phyloP scores from a whole-genome alignment of 2,888 invertebrate genomes.

The Conchocele bisecta region DNA sequence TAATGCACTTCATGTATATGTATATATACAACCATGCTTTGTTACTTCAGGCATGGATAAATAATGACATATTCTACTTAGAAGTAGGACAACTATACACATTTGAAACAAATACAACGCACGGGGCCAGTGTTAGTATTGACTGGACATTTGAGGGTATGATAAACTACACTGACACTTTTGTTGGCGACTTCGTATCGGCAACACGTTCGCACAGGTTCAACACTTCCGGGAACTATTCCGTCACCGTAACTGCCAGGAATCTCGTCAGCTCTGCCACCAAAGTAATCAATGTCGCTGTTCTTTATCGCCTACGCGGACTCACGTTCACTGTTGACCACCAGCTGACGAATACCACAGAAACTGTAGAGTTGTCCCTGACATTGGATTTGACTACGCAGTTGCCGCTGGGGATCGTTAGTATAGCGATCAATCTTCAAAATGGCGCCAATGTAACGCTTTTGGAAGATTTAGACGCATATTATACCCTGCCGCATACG shows the following conservation, averaged over 20 bases:
- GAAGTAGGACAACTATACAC: slow-evolving; percentile 18
- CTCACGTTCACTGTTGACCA: slow-evolving; percentile 3
- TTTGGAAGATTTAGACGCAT: background rate
- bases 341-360: background rate
- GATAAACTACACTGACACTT: background rate
- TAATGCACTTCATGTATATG: too few relatives aligned
- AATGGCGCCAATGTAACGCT: background rate
- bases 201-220: background rate
- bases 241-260: background rate
- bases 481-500: background rate
- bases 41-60: slow-evolving; percentile 39
- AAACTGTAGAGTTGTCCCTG: background rate
- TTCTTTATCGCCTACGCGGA: background rate
- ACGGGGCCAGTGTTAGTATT: slow-evolving; percentile 17
- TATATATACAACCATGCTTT: too few relatives aligned
- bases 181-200: background rate
- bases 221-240: background rate
- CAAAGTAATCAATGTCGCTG: background rate
- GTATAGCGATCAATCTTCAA: slow-evolving; percentile 25
- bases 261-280: slow-evolving; percentile 6
- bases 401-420: slow-evolving; percentile 40
- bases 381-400: background rate
- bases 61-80: slow-evolving; percentile 7
- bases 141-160: slow-evolving; percentile 23
- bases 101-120: slow-evolving; percentile 25